Conservation (phyloP, 1,140 invertebrate species). For the Zophobas morio region DNA sequence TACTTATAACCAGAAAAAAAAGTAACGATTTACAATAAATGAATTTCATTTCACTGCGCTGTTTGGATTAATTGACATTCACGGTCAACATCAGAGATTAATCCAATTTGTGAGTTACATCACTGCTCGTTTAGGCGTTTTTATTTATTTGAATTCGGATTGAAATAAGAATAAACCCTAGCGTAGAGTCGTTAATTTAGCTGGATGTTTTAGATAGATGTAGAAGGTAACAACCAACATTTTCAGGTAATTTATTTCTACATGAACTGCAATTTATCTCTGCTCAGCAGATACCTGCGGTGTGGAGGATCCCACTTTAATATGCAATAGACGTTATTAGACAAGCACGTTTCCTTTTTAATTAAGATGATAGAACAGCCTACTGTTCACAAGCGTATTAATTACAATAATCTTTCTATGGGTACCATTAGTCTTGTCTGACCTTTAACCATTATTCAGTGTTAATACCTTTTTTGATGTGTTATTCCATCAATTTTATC, state of each 20-base stretch:
- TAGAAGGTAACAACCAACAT: constrained; percentile 6
- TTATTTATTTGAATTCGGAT: constrained; percentile 5
- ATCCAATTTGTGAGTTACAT: constrained; percentile 7
- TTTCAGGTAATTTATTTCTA: constrained; percentile 17
- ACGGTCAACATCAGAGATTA: background rate
- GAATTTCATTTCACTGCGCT: background rate
- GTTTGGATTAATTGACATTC: constrained; percentile 5
- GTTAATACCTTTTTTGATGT: constrained; percentile 10
- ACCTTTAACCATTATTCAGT: background rate
- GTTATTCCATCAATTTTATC: background rate
- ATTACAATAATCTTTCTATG: constrained; percentile 21
- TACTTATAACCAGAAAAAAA: too few relatives aligned
- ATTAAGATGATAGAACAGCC: background rate
- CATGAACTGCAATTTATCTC: constrained; percentile 28
- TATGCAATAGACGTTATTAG: constrained; percentile 29
- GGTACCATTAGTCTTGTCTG: constrained; percentile 19
- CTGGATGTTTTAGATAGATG: background rate
- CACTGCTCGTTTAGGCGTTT: constrained; percentile 11
- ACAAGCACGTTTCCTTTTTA: constrained; percentile 27
- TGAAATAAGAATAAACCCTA: constrained; percentile 24
- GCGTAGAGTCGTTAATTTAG: background rate
- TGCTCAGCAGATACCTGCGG: constrained; percentile 31
- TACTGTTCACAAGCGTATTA: constrained; percentile 7
- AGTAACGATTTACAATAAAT: background rate
- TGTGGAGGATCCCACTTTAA: constrained; percentile 16